Evolutionary conservation across 2,888 invertebrate species (phyloP).

Genomic region (Drosophila fulvimacula): DNA sequence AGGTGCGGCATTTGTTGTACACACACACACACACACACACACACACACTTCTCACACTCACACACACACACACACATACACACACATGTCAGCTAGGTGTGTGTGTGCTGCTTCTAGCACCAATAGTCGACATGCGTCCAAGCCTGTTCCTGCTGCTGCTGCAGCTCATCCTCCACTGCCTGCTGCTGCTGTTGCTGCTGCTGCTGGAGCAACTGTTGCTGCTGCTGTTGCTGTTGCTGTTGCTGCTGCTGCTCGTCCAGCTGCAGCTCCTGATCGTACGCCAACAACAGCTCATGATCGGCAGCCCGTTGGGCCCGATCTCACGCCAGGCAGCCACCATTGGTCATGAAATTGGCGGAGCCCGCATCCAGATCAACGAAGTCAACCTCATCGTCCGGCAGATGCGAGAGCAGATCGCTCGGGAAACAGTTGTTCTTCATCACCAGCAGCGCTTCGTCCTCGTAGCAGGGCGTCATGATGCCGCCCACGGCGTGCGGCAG

Average conservation of each 20-base stretch:
- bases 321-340: conserved; percentile 84
- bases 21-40: conserved; percentile 18
- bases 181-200: conserved; percentile 31
- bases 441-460: conserved; percentile 79
- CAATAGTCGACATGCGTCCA: conserved; percentile 74
- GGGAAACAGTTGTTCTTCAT: conserved; percentile 82
- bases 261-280: conserved; percentile 51
- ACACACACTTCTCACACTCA: no score
- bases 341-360: conserved; percentile 83
- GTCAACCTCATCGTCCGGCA: conserved; percentile 82
- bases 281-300: conserved; percentile 62
- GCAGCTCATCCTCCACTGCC: conserved; percentile 24
- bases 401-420: conserved; percentile 82
- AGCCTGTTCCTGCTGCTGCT: conserved; percentile 61
- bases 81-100: conserved; percentile 10
- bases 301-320: conserved; percentile 64
- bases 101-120: conserved; percentile 52
- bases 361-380: conserved; percentile 84
- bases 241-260: conserved; percentile 35
- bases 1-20: conserved; percentile 27
- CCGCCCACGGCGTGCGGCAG: conserved; percentile 56
- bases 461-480: conserved; percentile 79
- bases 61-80: conserved; percentile 13
- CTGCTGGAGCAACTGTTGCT: conserved; percentile 41
- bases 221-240: conserved; percentile 23